Evolutionary conservation across 2,797 vertebrate species (phyloP).

Genomic region (Erpetoichthys calabaricus): DNA sequence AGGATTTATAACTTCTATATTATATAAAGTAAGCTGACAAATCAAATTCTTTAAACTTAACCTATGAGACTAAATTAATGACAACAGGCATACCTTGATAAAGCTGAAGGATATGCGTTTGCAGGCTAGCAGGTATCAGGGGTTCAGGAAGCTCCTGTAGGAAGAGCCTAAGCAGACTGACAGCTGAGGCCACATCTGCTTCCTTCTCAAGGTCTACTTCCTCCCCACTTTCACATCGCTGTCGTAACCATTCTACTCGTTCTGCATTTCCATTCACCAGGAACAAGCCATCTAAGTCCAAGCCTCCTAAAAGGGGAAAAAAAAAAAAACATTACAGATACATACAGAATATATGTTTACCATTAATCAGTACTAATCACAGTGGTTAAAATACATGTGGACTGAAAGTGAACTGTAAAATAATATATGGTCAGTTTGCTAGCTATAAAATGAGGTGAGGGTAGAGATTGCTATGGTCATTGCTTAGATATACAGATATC

Average conservation of each 20-base stretch:
- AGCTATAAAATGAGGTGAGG: too few relatives aligned
- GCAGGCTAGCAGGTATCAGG: conserved; percentile 75
- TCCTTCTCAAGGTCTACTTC: conserved; percentile 92
- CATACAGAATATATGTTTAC: too few relatives aligned
- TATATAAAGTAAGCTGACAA: too few relatives aligned
- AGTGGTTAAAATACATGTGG: too few relatives aligned
- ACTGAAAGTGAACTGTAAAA: too few relatives aligned
- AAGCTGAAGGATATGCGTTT: conserved; percentile 79
- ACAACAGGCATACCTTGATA: conserved; percentile 89
- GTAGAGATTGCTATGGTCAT: too few relatives aligned
- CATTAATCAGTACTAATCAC: too few relatives aligned
- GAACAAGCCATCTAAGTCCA: conserved; percentile 92
- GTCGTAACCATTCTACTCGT: conserved; percentile 91
- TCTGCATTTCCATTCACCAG: conserved; percentile 93
- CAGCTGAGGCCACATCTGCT: conserved; percentile 87
- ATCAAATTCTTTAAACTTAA: too few relatives aligned
- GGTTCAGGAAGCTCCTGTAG: conserved; percentile 95
- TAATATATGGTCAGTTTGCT: too few relatives aligned
- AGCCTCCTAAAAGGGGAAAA: conserved; percentile 49
- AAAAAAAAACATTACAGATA: conserved; percentile 9
- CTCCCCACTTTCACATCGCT: conserved; percentile 83
- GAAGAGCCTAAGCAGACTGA: conserved; percentile 91
- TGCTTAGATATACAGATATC: too few relatives aligned
- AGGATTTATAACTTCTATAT: too few relatives aligned
- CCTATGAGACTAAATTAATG: too few relatives aligned